These are phyloP conservation scores for Sturnira hondurensis DNA, from an alignment of 2,113 vertebrate species.

Conservation along the genomic window DNA sequence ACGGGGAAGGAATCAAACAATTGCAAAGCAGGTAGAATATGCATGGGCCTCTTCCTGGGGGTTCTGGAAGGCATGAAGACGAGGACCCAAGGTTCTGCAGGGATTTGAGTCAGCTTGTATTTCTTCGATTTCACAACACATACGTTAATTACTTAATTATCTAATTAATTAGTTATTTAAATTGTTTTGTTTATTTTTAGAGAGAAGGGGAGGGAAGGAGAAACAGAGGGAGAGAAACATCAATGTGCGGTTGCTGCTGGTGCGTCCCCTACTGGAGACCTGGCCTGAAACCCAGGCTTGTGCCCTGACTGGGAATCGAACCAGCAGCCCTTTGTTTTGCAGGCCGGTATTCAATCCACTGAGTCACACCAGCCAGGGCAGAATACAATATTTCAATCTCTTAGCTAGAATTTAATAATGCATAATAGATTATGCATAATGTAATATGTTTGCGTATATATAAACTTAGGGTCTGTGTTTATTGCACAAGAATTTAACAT, in stretches of 20 bases:
- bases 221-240: too few species aligned
- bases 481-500: background rate
- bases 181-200: too few species aligned
- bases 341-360: too few species aligned
- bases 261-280: too few species aligned
- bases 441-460: background rate
- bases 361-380: too few species aligned
- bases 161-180: too few species aligned
- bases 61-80: background rate
- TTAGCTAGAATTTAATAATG: background rate
- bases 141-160: too few species aligned
- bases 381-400: background rate
- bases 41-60: background rate
- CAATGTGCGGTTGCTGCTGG: too few species aligned
- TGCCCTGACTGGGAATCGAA: too few species aligned
- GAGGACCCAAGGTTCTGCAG: background rate
- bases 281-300: too few species aligned
- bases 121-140: background rate
- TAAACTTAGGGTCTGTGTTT: background rate
- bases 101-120: background rate
- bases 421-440: background rate
- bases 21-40: background rate
- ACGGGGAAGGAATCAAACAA: background rate
- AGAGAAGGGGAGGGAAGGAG: too few species aligned
- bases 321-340: too few species aligned